These are phyloP conservation scores for Stylophora pistillata DNA, from an alignment of 64 coral and sea anemone genomes.

Conservation along the genomic window DNA sequence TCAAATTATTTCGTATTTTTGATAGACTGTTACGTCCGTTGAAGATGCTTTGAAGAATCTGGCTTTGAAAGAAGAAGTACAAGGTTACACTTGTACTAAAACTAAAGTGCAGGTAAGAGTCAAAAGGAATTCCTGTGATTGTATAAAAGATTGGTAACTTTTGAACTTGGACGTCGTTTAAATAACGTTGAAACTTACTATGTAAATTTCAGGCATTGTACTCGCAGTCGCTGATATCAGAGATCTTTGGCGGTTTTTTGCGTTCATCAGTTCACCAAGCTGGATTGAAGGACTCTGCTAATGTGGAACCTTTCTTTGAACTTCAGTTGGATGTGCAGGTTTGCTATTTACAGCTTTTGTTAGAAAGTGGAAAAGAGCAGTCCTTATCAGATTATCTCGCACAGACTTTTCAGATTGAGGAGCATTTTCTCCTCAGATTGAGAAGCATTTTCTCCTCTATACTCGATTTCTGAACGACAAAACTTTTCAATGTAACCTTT, in stretches of 20 bases:
- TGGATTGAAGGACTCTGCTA: conserved; percentile 92
- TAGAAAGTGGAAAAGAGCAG: too few relatives aligned
- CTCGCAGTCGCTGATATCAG: conserved; percentile 77
- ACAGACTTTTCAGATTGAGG: too few relatives aligned
- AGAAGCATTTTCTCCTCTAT: too few relatives aligned
- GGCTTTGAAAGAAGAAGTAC: conserved; percentile 89
- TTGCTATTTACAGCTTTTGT: background rate
- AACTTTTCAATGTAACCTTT: too few relatives aligned
- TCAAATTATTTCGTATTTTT: too few relatives aligned
- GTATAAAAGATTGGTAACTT: too few relatives aligned
- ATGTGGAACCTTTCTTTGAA: conserved; percentile 95
- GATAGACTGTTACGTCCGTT: conserved; percentile 82
- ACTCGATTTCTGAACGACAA: too few relatives aligned
- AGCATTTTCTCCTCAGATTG: too few relatives aligned
- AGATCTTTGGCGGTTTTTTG: conserved; percentile 98
- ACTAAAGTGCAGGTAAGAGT: conserved; percentile 73
- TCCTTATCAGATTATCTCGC: too few relatives aligned
- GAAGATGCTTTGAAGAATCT: conserved; percentile 92
- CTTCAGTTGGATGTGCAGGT: conserved; percentile 94
- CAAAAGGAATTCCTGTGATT: background rate
- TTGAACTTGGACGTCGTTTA: too few relatives aligned
- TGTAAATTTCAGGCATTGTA: conserved; percentile 59
- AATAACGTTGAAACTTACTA: background rate
- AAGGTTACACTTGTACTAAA: conserved; percentile 91
- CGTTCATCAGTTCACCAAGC: conserved; percentile 85